Evolutionary conservation across 2,888 invertebrate species (phyloP).

Genomic region (Nomada ruficornis): DNA sequence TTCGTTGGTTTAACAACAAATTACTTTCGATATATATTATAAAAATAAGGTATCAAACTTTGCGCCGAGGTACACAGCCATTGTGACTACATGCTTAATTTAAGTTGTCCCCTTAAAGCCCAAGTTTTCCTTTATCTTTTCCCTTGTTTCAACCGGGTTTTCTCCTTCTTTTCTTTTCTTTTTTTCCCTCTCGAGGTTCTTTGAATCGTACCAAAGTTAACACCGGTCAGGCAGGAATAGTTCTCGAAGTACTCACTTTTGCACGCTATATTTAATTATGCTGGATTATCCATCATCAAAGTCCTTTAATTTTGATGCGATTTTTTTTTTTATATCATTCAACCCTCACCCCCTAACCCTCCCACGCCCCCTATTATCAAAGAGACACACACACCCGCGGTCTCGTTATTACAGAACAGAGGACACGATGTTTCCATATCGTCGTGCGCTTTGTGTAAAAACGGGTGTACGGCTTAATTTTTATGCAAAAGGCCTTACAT

Average conservation of each 20-base stretch:
- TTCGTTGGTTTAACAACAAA: constrained; percentile 81
- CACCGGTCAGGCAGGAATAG: constrained; percentile 45
- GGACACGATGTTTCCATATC: constrained; percentile 53
- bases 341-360: constrained; percentile 19
- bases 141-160: constrained; percentile 33
- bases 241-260: constrained; percentile 62
- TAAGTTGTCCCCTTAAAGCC: constrained; percentile 65
- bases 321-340: constrained; percentile 12
- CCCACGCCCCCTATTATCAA: constrained; percentile 39
- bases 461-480: constrained; percentile 77
- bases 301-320: constrained; percentile 62
- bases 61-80: constrained; percentile 83
- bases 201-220: constrained; percentile 53
- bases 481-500: constrained; percentile 82
- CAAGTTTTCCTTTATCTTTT: constrained; percentile 54
- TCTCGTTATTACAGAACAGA: constrained; percentile 58
- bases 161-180: background rate
- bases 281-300: constrained; percentile 58
- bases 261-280: constrained; percentile 67
- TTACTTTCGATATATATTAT: constrained; percentile 80
- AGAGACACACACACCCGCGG: constrained; percentile 41
- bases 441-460: constrained; percentile 54
- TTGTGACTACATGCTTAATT: constrained; percentile 81
- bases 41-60: constrained; percentile 84
- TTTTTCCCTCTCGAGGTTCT: constrained; percentile 17